Evolutionary conservation across 2,113 vertebrate species (phyloP), one percentile per base, ranked within the genome.

Genomic region (Eurypyga helias): DNA sequence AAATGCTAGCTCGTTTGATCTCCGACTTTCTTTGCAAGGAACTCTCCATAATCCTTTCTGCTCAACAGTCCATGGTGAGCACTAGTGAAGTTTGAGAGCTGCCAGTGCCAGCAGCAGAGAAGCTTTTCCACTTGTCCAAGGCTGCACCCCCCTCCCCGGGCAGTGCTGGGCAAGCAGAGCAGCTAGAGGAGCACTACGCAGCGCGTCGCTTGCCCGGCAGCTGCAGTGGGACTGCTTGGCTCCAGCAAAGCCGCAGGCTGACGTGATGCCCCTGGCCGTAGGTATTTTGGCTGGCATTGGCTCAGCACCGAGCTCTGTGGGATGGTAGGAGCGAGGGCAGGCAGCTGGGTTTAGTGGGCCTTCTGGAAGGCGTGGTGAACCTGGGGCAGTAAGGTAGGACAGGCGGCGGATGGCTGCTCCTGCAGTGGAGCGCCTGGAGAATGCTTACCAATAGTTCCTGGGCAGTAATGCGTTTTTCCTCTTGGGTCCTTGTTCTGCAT

Each of bases 181-280:
- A 14, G 29, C 25, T 11, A 2, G 11, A 26, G 31, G 25, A 23
- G 61, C 13, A 54, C 46, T 23, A 3, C 2, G 1, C 1, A 6
- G 21, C 14, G 1, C 0, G 8, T 12, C 3, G 6, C 9, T 20
- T 60, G 78, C 36, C 33, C 13, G 38, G 54, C 23, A 33, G 33
- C 38, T 45, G 29, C 79, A 25, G 62, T 3, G 2, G 38, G 24
- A 11, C 26, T 13, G 17, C 23, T 1, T 36, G 76, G 55, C 41
- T 61, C 11, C 41, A 55, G 54, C 69, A 33, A 45, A 75, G 76
- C 28, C n/a, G 31, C 0, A 1, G 43, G 43, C 58, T 65, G 49
- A 18, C 29, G 64, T 1, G 28, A 10, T 57, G 17, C 17, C 43
- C 11, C 11, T 36, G 49, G 7, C 2, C 43, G 48, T 36, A 14